Base-by-base conservation (phyloP, 1,140 invertebrate species). In the Diorhabda carinulata region DNA sequence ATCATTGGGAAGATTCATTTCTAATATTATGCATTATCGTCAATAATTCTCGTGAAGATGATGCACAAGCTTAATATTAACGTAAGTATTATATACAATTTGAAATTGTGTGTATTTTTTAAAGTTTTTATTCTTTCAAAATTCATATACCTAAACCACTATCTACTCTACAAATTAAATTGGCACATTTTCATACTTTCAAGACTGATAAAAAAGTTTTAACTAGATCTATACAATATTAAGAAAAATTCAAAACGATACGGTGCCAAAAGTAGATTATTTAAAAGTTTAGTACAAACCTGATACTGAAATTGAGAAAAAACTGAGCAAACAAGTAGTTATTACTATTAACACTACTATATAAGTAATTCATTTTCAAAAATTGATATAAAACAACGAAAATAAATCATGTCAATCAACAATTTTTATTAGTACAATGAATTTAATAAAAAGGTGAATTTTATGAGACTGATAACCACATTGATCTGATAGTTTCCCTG, bases 41-140 rank as follows among this genome's bases (percentile, higher is more conserved):
- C 47, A 52, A 3, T 52, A 25, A 8, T 52, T 52, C n/a, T 52
- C 47, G 47, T 52, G 47, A 52, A 52, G n/a, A 52, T 52, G n/a
- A 3, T 52, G 47, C 47, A 52, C 47, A 52, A 52, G 47, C 47
- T 52, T 52, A 8, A 52, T 52, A 52, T 52, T 52, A 52, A 52
- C n/a, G 47, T 52, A 52, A 52, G 45, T 52, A 52, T 52, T 52
- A 52, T 52, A 52, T 52, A 52, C 47, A 52, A 52, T 52, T 52
- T 52, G 47, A 52, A 52, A 8, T 52, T 8, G 8, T 4, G 47
- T 52, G 47, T 3, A 52, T 52, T 52, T 52, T 52, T 6, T 52
- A 52, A 2, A 8, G 6, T 52, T 2, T 52, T 52, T 3, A 52
- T 52, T 52, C n/a, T 52, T 52, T n/a, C n/a, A n/a, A 8, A 52